A percentile compares a stretch with the other conserved stretches of the same genome.
Conservation (phyloP, 2,113 vertebrate genomes). For the Atlantisia rogersi region DNA sequence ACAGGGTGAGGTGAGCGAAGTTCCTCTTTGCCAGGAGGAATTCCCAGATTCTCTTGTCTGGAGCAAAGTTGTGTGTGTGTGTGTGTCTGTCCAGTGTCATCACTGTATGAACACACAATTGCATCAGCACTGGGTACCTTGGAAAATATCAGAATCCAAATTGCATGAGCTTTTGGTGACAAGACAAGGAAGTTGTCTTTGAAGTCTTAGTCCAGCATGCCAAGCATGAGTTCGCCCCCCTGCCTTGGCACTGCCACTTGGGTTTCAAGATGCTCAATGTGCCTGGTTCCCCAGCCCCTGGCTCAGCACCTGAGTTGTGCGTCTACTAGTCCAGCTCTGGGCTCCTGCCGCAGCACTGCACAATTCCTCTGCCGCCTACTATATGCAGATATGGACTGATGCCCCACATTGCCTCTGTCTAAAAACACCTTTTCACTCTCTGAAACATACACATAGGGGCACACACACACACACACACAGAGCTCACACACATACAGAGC, state of each 20-base stretch:
- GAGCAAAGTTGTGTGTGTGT: not conserved
- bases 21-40: not conserved
- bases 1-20: not conserved
- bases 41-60: not conserved
- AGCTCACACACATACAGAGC: too few species aligned
- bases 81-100: rapidly evolving
- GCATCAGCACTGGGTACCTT: not conserved
- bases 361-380: not conserved
- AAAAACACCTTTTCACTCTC: rapidly evolving
- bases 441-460: not conserved
- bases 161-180: not conserved
- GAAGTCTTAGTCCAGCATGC: rapidly evolving
- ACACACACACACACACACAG: rapidly evolving
- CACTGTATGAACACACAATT: not conserved
- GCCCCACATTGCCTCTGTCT: not conserved
- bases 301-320: not conserved
- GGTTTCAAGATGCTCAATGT: not conserved
- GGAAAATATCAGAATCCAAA: not conserved
- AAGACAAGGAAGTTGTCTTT: not conserved
- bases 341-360: rapidly evolving
- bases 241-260: not conserved
- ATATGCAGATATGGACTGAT: too few species aligned
- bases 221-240: not conserved
- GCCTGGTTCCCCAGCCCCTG: not conserved
- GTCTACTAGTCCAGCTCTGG: not conserved